These are phyloP conservation scores for Hypolimnas misippus DNA, from an alignment of 2,888 invertebrate genomes.

Conservation along the genomic window DNA sequence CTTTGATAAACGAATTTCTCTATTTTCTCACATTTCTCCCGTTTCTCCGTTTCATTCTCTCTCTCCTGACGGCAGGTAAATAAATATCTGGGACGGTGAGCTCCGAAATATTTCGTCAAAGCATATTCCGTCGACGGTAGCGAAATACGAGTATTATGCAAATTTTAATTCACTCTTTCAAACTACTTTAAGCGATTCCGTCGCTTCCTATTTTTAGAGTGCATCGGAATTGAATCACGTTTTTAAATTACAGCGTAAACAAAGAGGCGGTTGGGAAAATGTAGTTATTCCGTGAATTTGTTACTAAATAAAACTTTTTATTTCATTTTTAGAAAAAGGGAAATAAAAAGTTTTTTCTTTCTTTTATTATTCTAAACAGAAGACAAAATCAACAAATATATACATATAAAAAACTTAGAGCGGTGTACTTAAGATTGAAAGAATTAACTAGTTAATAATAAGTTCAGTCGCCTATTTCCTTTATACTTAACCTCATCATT, in stretches of 20 bases:
- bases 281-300: constrained; percentile 8
- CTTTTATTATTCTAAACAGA: too few species aligned
- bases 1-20: constrained; percentile 24
- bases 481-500: not conserved
- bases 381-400: too few species aligned
- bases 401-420: too few species aligned
- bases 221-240: constrained; percentile 30
- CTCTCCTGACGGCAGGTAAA: constrained; percentile 23
- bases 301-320: not conserved
- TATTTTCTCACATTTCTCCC: not conserved
- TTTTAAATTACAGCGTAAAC: constrained; percentile 28
- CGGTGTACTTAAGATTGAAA: too few species aligned
- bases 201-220: constrained; percentile 28
- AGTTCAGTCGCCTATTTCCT: not conserved
- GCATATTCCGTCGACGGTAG: constrained; percentile 37
- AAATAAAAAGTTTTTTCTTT: too few species aligned
- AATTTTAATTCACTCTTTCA: constrained; percentile 35
- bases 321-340: not conserved
- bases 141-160: constrained; percentile 25
- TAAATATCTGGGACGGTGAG: constrained; percentile 28
- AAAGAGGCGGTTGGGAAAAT: constrained; percentile 16
- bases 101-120: constrained; percentile 39
- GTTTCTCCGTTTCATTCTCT: constrained; percentile 15
- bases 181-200: constrained; percentile 29
- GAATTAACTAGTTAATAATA: too few species aligned